phyloP scores from a whole-genome alignment of 30 jellyfish, hydroid and myxozoan genomes.

The Hydra vulgaris region DNA sequence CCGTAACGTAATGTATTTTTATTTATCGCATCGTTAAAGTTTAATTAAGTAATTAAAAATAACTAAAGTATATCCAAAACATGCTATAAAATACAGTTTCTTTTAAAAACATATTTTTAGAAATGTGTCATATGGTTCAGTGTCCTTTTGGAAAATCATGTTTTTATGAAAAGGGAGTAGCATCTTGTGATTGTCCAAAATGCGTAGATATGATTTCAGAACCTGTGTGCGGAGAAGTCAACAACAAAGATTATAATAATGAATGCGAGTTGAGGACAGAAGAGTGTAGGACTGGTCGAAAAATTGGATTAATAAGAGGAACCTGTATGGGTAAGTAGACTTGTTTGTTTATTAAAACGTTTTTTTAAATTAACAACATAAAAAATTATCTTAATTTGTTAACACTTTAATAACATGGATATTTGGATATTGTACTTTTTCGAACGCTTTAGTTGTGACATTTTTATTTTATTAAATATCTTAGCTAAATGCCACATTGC shows the following conservation, averaged over 20 bases:
- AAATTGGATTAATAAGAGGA: constrained; percentile 42
- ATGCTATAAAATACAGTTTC: not conserved
- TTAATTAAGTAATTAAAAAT: no score
- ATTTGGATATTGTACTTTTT: no score
- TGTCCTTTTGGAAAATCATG: constrained; percentile 72
- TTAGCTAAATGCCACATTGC: no score
- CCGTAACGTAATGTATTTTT: no score
- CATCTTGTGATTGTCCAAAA: constrained; percentile 54
- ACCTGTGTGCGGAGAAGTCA: constrained; percentile 75
- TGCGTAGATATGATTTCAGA: constrained; percentile 34
- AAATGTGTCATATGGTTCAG: constrained; percentile 28
- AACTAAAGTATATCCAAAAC: no score
- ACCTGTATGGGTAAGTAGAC: constrained; percentile 48
- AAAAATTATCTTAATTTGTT: no score
- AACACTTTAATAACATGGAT: no score
- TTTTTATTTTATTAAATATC: no score
- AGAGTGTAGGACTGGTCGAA: constrained; percentile 53
- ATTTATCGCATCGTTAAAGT: no score
- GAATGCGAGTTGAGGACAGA: constrained; percentile 75
- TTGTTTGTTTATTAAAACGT: not conserved
- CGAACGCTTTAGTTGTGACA: no score
- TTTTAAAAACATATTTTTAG: constrained; percentile 5
- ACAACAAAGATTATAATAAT: constrained; percentile 38
- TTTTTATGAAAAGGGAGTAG: constrained; percentile 25
- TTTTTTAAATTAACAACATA: no score